A percentile compares a stretch with the other conserved stretches of the same genome.
phyloP scores from a whole-genome alignment of 1,140 invertebrate genomes.

The Pemphigus obesinymphae region DNA sequence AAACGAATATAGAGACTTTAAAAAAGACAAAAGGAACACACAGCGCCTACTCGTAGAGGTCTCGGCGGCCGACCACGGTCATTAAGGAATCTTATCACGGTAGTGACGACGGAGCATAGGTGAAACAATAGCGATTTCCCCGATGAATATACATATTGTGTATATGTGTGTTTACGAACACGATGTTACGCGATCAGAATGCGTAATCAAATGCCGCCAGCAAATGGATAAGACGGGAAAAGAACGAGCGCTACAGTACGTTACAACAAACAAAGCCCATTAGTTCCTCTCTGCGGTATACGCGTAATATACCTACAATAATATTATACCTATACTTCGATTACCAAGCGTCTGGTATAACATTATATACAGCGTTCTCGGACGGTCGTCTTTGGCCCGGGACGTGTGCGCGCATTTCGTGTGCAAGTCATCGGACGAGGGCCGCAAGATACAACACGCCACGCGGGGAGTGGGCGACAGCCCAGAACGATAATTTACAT shows the following conservation, averaged over 20 bases:
- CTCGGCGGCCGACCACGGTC: neutral
- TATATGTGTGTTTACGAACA: neutral
- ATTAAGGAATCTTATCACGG: slow-evolving; percentile 24
- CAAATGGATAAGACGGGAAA: neutral
- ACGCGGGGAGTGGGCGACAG: too few relatives aligned
- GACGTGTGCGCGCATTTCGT: too few relatives aligned
- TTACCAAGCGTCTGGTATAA: neutral
- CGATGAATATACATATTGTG: neutral
- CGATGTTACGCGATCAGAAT: slow-evolving; percentile 9
- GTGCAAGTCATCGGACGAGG: too few relatives aligned
- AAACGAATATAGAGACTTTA: too few relatives aligned
- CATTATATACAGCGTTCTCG: neutral
- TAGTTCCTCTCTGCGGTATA: neutral
- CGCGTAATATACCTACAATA: too few relatives aligned
- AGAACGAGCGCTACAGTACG: neutral
- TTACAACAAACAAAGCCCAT: neutral
- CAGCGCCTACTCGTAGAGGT: neutral
- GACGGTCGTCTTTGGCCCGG: neutral
- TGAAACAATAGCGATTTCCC: neutral
- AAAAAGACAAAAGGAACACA: neutral
- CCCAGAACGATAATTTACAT: too few relatives aligned
- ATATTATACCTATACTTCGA: neutral
- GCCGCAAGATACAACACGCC: too few relatives aligned
- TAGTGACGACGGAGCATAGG: neutral
- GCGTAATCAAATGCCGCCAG: neutral